Base-by-base conservation (phyloP, 1,140 invertebrate species). In the Drosophila triauraria region DNA sequence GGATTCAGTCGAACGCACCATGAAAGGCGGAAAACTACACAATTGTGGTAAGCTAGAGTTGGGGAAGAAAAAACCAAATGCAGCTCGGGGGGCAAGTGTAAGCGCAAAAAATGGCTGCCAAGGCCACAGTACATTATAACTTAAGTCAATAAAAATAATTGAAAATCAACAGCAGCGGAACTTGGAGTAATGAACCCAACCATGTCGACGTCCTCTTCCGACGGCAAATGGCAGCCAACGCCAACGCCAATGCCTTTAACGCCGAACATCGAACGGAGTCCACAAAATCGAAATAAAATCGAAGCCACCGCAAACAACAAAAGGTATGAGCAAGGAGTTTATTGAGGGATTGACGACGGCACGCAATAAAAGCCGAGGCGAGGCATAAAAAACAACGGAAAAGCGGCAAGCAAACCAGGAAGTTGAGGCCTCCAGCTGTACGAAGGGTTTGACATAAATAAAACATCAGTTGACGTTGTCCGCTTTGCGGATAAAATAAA, bases 61-160 rank as follows among this genome's bases (percentile, higher is more conserved):
- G 38, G 57, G 46, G 17, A 50, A 53, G 50, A 62, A 47, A 27
- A 17, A 27, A 32, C 9, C 20, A 43, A 51, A 47, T 40, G n/a
- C n/a, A 72, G 51, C 35, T 10, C 10, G n/a, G 43, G 43, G 32
- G 46, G 7, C 42, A 56, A 53, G 62, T 57, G 32, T 44, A 60
- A 35, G 48, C 48, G 47, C 27, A 56, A 27, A 87, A 88, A 80
- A 77, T 80, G 71, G 48, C 74, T 69, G 59, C 46, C 68, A 82
- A 80, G 60, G 67, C 63, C 71, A 61, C 51, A 68, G 74, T 70
- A 42, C 68, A 74, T 80, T 87, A 88, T 77, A 83, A 82, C 78
- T 76, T 80, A 87, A 84, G 77, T 71, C 85, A 78, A 90, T 84
- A 87, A 81, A 87, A 90, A 84, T 90, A 87, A 90, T 84, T 84